Percentiles rank a stretch among this genome's conserved stretches.
Conservation (phyloP, 92 coral and sea anemone species). For the Siderastrea siderea region DNA sequence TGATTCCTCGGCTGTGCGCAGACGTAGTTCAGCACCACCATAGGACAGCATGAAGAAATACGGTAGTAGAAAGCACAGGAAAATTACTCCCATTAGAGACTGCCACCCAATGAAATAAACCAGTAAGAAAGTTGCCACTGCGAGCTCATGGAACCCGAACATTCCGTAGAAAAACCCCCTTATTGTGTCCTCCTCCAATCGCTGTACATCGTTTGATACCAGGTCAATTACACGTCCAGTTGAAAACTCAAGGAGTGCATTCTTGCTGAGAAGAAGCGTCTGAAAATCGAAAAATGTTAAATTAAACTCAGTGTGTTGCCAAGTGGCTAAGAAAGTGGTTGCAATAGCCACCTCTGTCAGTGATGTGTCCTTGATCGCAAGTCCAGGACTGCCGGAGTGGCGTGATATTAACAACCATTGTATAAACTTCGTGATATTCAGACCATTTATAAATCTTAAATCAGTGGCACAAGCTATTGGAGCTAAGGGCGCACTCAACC, state of each 20-base stretch:
- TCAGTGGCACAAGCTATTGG: no score
- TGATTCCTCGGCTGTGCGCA: background rate
- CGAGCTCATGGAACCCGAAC: background rate
- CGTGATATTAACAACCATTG: no score
- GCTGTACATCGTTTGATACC: background rate
- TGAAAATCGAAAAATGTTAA: no score
- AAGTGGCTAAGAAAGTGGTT: no score
- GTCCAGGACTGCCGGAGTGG: no score
- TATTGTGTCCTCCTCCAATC: background rate
- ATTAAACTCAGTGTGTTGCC: no score
- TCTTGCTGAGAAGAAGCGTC: no score
- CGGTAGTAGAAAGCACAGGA: background rate
- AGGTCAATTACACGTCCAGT: background rate
- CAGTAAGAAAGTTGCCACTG: background rate
- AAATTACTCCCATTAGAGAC: background rate
- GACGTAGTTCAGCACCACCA: background rate
- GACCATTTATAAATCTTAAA: no score
- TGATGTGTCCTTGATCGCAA: no score
- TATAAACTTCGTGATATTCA: no score
- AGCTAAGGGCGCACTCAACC: no score
- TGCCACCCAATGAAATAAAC: slow-evolving; percentile 4
- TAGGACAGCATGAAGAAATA: background rate
- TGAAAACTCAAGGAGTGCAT: background rate
- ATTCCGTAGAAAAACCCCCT: background rate
- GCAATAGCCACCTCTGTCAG: no score